Evolutionary conservation across 92 coral and sea anemone species (phyloP), one percentile per base, ranked within the genome.

Genomic region (Siderastrea radians): DNA sequence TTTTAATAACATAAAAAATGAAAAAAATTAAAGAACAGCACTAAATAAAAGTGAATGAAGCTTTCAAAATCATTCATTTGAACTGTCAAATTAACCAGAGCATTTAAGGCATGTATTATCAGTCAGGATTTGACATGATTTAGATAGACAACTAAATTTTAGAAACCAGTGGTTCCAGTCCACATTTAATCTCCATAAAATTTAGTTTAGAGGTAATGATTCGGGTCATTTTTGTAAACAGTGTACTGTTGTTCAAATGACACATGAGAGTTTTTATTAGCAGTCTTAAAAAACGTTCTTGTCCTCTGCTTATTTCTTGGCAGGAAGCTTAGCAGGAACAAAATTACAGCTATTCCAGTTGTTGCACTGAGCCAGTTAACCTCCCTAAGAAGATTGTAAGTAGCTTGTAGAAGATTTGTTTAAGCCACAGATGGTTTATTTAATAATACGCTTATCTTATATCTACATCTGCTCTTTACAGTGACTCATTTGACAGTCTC

Each of bases 251-350:
- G 48, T 38, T 8, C 5, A 68, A 68, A 45, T 7, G 5, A 7
- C 44, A 68, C 15, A 6, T 44, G 12, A 7, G 61, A 7, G 8
- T 55, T 11, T 38, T 64, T 64, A n/a, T 19, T 64, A 68, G 45
- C 16, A 66, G 47, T 66, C 48, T 66, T 46, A 11, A 74, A 49
- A 54, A 15, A 71, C 44, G 19, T 52, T 47, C 69, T 69, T 57
- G 44, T 72, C 26, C 17, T 47, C 1, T 77, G 54, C 78, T 44
- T 81, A 46, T 85, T 61, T 15, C 64, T 49, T 68, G 50, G 11
- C 84, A 94, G 97, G 69, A 92, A 90, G 76, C 94, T 94, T 2
- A 84, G 83, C 82, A 84, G 92, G 49, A 94, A 94, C 72, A 90
- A 80, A 62, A 89, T 94, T 16, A 44, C 77, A 10, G 51, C 88